Evolutionary conservation across 1,140 invertebrate genomes (phyloP), one percentile per base, ranked within the genome.

Genomic region (Habropoda laboriosa): DNA sequence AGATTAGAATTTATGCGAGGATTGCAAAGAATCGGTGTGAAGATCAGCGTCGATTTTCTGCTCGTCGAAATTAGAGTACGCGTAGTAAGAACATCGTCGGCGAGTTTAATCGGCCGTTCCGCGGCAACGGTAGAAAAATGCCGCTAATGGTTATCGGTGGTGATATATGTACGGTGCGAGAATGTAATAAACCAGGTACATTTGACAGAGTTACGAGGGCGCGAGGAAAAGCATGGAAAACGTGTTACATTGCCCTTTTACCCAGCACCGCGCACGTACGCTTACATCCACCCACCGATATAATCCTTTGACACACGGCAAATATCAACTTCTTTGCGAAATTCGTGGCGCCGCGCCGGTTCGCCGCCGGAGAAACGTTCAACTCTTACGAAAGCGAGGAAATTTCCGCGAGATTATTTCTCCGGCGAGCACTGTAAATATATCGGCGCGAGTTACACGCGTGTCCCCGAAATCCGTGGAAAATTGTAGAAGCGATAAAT

Each of bases 191-290:
- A 85, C 21, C 47, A 55, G 47, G 47, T 64, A 55, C 77, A 85
- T 85, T 63, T 80, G 51, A 63, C 60, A 70, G 47, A 76, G 67
- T 80, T 80, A 80, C 73, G 78, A 66, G 72, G 53, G 38, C 55
- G 40, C 47, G n/a, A 18, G 42, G 45, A 40, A n/a, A 57, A 57
- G 35, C 61, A 57, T 40, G 49, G 80, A 49, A 73, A 68, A 68
- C 74, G 60, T 76, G 68, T 67, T 35, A 16, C 77, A 64, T 79
- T 64, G 49, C 21, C 21, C 30, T 24, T 35, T 67, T 32, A 16
- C 58, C 42, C 32, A 61, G 35, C 12, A 21, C 27, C 16, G 1
- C 4, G 21, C 2, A 13, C 8, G 18, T 4, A 13, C 8, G 21
- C 60, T 4, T 38, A 38, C 18, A 51, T 40, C 40, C 42, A 77